phyloP scores from a whole-genome alignment of 2,113 vertebrate species.

The Hippocampus comes region DNA sequence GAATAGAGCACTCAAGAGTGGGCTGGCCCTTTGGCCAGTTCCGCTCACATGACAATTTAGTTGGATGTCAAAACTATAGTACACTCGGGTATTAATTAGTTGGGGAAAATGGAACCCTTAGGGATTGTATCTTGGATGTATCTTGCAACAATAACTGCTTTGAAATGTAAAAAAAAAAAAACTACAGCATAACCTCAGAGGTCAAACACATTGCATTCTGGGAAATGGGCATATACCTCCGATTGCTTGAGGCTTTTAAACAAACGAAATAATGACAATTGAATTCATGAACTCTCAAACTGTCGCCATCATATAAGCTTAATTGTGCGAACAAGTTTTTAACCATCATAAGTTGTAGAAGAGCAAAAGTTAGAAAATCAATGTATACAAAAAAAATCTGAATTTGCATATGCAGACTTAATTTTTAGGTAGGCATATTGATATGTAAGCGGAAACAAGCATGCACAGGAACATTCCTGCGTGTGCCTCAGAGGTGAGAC shows the following conservation, averaged over 20 bases:
- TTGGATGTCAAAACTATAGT: neutral
- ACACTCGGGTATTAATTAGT: neutral
- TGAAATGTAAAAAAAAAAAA: neutral
- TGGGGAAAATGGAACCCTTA: neutral
- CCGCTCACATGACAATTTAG: neutral
- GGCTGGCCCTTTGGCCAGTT: conserved; percentile 9
- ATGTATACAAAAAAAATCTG: no score
- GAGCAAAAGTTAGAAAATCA: no score
- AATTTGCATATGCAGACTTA: no score
- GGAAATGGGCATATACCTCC: neutral
- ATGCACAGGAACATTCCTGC: no score
- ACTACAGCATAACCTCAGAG: neutral
- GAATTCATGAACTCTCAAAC: neutral
- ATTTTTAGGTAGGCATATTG: no score
- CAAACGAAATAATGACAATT: neutral
- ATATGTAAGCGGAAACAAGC: no score
- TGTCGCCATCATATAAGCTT: neutral
- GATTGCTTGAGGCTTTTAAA: neutral
- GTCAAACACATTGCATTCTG: neutral
- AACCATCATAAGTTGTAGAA: no score
- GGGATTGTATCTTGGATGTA: neutral
- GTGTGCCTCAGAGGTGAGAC: no score
- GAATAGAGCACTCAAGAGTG: conserved; percentile 32
- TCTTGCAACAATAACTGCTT: neutral
- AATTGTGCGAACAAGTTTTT: neutral